Base-by-base conservation (phyloP, 2,113 vertebrate species). In the Sebastes schlegelii region DNA sequence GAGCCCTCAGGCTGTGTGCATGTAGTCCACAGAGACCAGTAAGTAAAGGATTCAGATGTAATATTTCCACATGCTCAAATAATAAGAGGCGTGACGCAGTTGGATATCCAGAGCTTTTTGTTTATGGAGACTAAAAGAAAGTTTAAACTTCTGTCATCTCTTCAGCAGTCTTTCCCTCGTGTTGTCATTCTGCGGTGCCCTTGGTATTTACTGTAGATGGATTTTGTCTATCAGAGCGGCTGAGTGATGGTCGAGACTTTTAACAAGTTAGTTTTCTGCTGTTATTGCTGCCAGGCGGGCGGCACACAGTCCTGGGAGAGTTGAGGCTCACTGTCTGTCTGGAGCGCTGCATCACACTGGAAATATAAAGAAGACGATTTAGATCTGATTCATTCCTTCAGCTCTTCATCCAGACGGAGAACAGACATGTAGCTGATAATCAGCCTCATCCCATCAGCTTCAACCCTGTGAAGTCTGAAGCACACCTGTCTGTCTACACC, bases 211-310 rank as follows among this genome's bases (percentile, higher is more conserved):
- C 74, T 86, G 45, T 69, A 79, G 89, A 93, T 88, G 74, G 89
- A 82, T 77, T 91, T 90, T 89, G 83, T 91, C 85, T 79, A 78
- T 90, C 88, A 86, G 85, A 82, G 73, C 42, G 21, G 72, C 82
- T 86, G 92, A 94, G 71, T 87, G 91, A 94, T 92, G 92, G 89
- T 61, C 74, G 17, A 75, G 82, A 92, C 75, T 91, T 90, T 93
- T 93, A 94, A 91, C 89, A 88, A 90, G 91, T 94, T 90, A 75
- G 83, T 88, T 91, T 84, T 89, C 85, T 83, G 78, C 86, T 74
- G 85, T 92, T 92, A 91, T 91, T 92, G 87, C 87, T 88, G 84
- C 80, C 83, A 86, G 86, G 52, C 87, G 74, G 80, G 14, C 5
- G 0, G 11, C 40, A 6, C 40, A 6, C 67, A 34, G 86, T 91